Percentiles rank a stretch among this genome's conserved stretches.
These are phyloP conservation scores for Trematocara marginatum DNA, from an alignment of 2,113 vertebrate species.

Conservation along the genomic window DNA sequence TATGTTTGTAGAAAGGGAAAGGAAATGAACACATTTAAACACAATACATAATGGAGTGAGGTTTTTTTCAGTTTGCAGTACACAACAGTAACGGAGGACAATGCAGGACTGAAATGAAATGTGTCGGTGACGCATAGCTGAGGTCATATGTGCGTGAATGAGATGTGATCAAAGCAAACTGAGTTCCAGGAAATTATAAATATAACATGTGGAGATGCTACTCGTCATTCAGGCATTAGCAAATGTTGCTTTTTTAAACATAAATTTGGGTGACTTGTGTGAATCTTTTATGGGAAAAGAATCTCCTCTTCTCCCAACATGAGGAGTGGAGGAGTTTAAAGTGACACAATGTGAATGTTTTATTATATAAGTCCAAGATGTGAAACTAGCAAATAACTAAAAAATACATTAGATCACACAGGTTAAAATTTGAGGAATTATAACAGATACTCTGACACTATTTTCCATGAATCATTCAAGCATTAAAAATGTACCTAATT, in stretches of 20 bases:
- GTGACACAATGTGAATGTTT: neutral
- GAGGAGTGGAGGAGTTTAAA: neutral
- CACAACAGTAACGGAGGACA: neutral
- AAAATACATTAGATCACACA: neutral
- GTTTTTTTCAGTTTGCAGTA: neutral
- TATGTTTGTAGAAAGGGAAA: neutral
- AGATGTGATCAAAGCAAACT: neutral
- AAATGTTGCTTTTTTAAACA: neutral
- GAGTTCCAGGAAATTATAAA: neutral
- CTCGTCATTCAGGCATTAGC: neutral
- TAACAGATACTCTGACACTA: neutral
- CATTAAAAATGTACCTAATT: neutral
- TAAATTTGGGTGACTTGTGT: neutral
- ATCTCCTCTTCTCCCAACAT: neutral
- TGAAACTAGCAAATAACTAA: neutral
- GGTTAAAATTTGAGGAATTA: neutral
- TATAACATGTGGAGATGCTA: neutral
- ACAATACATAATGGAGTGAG: neutral
- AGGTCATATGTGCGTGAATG: conserved; percentile 4
- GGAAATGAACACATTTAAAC: neutral
- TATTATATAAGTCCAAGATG: neutral
- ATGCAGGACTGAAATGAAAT: neutral
- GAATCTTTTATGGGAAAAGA: neutral
- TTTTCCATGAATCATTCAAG: neutral
- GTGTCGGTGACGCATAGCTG: neutral